Base-by-base conservation (phyloP, 2,888 invertebrate genomes). In the Actias luna region DNA sequence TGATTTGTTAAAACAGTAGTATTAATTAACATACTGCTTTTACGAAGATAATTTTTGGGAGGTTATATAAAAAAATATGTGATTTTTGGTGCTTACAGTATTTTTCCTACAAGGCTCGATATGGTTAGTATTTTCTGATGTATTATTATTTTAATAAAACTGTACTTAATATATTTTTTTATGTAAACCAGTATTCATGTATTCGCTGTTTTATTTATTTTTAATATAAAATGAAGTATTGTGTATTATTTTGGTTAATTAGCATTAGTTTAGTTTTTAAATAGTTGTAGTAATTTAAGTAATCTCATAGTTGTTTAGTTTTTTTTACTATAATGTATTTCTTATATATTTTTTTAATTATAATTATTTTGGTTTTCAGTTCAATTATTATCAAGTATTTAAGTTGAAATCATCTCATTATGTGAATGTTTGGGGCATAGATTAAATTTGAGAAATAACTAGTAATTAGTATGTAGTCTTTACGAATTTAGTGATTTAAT, bases 351-450 rank as follows among this genome's bases (percentile, higher is more conserved):
- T 33, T 39, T 39, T n/a, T 42, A 42, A n/a, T n/a, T n/a, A 8
- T 18, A 18, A 4, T 42, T 39, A 1, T 16, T 39, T 39, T 39
- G 5, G 39, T n/a, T 39, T 39, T 5, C 1, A 33, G n/a, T n/a
- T n/a, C n/a, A n/a, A n/a, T n/a, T n/a, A n/a, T n/a, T n/a, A n/a
- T n/a, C n/a, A 25, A 29, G 55, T 55, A 55, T 29, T 55, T 55
- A 55, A 55, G 29, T 55, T 29, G 55, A 42, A n/a, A 42, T 27
- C 61, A 52, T 61, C 14, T 5, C 22, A 61, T 36, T 55, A n/a
- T 29, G 22, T 35, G 14, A 61, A 39, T n/a, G 22, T 61, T 55
- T 55, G 74, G 81, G 81, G 81, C 80, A 80, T 82, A 82, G 81
- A 77, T 82, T 80, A 74, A 0, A 55, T 25, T 29, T 55, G 64